Conservation (phyloP, 2,888 invertebrate species). For the Leucophenga montana region DNA sequence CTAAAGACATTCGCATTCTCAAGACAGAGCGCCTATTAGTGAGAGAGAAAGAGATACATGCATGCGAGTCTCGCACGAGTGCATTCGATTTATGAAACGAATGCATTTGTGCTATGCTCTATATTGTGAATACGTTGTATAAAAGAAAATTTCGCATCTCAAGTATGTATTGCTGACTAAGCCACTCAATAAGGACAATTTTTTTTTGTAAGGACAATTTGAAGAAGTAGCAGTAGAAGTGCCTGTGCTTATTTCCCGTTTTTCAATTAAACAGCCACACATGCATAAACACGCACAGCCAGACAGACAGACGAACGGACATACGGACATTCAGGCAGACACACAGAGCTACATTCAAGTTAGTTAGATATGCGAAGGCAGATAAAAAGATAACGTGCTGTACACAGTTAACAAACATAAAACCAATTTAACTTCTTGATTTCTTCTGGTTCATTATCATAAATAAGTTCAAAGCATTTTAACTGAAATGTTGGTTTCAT, state of each 20-base stretch:
- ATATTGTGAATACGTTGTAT: no score
- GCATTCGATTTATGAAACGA: no score
- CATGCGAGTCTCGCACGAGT: no score
- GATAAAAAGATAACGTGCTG: conserved; percentile 25
- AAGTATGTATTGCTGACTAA: no score
- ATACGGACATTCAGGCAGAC: neutral
- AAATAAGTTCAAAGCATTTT: conserved; percentile 54
- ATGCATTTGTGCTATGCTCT: no score
- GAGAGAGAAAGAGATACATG: no score
- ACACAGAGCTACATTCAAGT: conserved; percentile 27
- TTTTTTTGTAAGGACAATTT: no score
- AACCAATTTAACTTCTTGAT: conserved; percentile 63
- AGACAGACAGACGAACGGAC: neutral
- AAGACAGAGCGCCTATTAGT: no score
- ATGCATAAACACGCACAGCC: conserved; percentile 27
- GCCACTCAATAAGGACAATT: no score
- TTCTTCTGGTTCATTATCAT: conserved; percentile 55
- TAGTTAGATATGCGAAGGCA: neutral
- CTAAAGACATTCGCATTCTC: no score
- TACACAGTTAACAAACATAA: conserved; percentile 60
- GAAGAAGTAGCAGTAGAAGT: neutral
- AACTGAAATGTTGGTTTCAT: no score
- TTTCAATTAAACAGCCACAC: conserved; percentile 43
- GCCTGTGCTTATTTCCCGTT: conserved; percentile 35
- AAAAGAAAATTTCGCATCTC: no score